Evolutionary conservation across 2,888 invertebrate genomes (phyloP).

Genomic region (Eurois occulta): DNA sequence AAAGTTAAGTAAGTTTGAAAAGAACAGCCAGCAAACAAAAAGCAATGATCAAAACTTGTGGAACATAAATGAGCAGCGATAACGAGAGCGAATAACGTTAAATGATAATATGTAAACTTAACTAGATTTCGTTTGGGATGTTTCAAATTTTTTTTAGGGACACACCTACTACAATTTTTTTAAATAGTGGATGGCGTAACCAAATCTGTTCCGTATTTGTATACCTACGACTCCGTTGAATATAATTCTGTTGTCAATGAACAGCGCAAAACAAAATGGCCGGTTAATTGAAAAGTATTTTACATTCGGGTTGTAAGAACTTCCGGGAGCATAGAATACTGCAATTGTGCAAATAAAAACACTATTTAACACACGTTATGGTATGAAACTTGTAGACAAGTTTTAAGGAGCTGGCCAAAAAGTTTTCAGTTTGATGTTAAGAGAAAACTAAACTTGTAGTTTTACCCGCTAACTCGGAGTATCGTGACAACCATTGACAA

Average conservation of each 20-base stretch:
- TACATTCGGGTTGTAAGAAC: not conserved
- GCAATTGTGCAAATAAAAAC: slow-evolving; percentile 28
- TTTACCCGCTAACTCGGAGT: not conserved
- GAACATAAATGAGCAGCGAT: not conserved
- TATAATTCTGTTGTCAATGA: slow-evolving; percentile 28
- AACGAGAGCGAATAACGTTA: not conserved
- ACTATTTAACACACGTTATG: not conserved
- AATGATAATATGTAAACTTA: not conserved
- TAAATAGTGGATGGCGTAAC: not conserved
- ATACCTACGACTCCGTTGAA: slow-evolving; percentile 56
- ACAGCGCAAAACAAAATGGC: slow-evolving; percentile 69
- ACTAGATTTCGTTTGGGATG: not conserved
- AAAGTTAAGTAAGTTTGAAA: too few species aligned
- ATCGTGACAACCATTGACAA: not conserved
- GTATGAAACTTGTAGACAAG: not conserved
- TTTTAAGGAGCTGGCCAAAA: not conserved
- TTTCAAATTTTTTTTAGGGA: not conserved
- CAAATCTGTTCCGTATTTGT: slow-evolving; percentile 27
- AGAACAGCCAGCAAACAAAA: not conserved
- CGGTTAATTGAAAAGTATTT: slow-evolving; percentile 62
- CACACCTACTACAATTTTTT: not conserved
- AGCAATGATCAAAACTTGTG: not conserved
- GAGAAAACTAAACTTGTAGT: not conserved
- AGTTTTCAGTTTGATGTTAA: not conserved
- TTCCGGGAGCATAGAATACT: not conserved